Conservation (phyloP, 2,113 vertebrate genomes). For the Nanorana parkeri region DNA sequence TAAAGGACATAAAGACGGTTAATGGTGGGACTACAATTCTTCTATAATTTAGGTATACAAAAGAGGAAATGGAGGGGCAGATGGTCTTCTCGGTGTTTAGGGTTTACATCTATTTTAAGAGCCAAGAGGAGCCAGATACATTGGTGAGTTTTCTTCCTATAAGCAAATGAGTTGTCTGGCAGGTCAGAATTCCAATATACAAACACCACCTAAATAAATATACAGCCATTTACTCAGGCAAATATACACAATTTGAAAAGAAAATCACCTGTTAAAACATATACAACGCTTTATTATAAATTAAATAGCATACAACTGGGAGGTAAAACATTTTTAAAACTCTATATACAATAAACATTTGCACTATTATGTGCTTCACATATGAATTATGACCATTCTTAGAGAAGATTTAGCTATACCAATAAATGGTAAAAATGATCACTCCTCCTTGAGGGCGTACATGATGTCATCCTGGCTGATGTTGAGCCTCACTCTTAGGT, state of each 20-base stretch:
- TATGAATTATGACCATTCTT: background rate
- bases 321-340: background rate
- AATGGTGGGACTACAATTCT: too few relatives aligned
- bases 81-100: too few relatives aligned
- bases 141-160: background rate
- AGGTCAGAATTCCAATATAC: too few relatives aligned
- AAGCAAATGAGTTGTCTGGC: too few relatives aligned
- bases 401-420: too few relatives aligned
- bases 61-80: too few relatives aligned
- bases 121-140: background rate
- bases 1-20: too few relatives aligned
- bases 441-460: constrained; percentile 85
- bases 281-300: constrained; percentile 45
- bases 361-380: background rate
- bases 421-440: background rate
- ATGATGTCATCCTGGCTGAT: constrained; percentile 89
- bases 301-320: background rate
- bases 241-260: background rate
- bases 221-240: too few relatives aligned
- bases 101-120: background rate
- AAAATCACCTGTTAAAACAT: background rate
- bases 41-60: too few relatives aligned
- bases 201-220: too few relatives aligned
- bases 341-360: background rate
- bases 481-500: constrained; percentile 86